These are phyloP conservation scores for Drosophila demipolita DNA, from an alignment of 2,888 invertebrate genomes.

Conservation along the genomic window DNA sequence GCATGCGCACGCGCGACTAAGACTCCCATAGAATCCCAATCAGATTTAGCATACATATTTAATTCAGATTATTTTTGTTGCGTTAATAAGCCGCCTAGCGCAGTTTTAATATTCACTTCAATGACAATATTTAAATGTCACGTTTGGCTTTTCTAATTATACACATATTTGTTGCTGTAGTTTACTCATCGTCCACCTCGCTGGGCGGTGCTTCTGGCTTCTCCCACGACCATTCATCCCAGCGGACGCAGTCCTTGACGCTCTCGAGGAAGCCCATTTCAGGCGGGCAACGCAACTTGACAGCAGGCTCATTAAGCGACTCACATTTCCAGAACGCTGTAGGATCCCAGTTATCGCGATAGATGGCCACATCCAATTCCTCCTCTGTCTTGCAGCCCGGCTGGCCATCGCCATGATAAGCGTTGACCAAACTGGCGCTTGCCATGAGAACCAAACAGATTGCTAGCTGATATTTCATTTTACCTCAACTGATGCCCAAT, in stretches of 20 bases:
- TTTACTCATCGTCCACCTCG: slow-evolving; percentile 44
- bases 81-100: slow-evolving; percentile 42
- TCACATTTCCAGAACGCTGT: slow-evolving; percentile 77
- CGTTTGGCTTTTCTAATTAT: slow-evolving; percentile 22
- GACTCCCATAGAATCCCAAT: not conserved
- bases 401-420: slow-evolving; percentile 67
- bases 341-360: slow-evolving; percentile 79
- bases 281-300: slow-evolving; percentile 57
- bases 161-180: slow-evolving; percentile 4
- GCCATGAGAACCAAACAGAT: slow-evolving; percentile 54
- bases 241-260: slow-evolving; percentile 72
- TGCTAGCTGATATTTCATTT: slow-evolving; percentile 61
- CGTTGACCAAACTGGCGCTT: slow-evolving; percentile 30
- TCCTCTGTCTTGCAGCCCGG: slow-evolving; percentile 73
- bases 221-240: slow-evolving; percentile 81
- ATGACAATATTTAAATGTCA: slow-evolving; percentile 65
- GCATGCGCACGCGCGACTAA: slow-evolving; percentile 92
- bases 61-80: slow-evolving; percentile 20
- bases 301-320: slow-evolving; percentile 59
- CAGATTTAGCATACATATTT: slow-evolving; percentile 17
- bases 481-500: slow-evolving; percentile 36
- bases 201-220: slow-evolving; percentile 66
- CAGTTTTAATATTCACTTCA: slow-evolving; percentile 53
- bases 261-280: slow-evolving; percentile 69
- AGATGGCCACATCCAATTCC: slow-evolving; percentile 65